Evolutionary conservation across 1,140 invertebrate genomes (phyloP).

Genomic region (Latrodectus geometricus): DNA sequence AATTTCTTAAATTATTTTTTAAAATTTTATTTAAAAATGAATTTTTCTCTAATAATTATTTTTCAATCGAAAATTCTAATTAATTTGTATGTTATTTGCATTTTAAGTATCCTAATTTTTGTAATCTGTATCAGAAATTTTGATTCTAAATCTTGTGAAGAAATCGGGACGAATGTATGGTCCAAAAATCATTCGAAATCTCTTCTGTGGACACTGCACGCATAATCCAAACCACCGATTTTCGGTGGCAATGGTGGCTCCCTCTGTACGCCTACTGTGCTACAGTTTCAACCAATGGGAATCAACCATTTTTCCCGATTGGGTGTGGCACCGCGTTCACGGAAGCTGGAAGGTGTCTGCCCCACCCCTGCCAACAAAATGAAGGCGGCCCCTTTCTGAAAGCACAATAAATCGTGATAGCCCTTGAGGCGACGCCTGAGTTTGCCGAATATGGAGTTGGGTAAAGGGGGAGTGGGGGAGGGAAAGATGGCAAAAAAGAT

Average conservation of each 20-base stretch:
- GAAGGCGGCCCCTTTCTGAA: constrained; percentile 43
- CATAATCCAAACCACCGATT: background rate
- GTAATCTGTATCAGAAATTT: too few species aligned
- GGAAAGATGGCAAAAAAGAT: constrained; percentile 25
- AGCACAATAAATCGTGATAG: background rate
- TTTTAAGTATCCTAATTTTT: too few species aligned
- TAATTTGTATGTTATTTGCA: too few species aligned
- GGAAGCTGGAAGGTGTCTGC: constrained; percentile 49
- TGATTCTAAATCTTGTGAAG: too few species aligned
- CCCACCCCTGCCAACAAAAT: constrained; percentile 46
- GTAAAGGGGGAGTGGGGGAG: constrained; percentile 12
- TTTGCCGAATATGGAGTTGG: background rate
- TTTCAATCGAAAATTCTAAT: too few species aligned
- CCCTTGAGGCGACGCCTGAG: background rate
- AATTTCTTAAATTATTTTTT: too few species aligned
- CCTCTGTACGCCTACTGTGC: constrained; percentile 42
- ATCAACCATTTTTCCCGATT: constrained; percentile 33
- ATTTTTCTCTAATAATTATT: too few species aligned
- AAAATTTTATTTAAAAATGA: too few species aligned
- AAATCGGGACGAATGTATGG: too few species aligned
- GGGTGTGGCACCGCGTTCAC: constrained; percentile 45
- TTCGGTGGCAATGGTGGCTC: constrained; percentile 24
- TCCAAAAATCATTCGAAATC: too few species aligned
- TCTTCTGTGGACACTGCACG: too few species aligned
- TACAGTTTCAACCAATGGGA: constrained; percentile 38